Base-by-base conservation (phyloP, 2,113 vertebrate genomes). In the Forbesichthys papilliferus region DNA sequence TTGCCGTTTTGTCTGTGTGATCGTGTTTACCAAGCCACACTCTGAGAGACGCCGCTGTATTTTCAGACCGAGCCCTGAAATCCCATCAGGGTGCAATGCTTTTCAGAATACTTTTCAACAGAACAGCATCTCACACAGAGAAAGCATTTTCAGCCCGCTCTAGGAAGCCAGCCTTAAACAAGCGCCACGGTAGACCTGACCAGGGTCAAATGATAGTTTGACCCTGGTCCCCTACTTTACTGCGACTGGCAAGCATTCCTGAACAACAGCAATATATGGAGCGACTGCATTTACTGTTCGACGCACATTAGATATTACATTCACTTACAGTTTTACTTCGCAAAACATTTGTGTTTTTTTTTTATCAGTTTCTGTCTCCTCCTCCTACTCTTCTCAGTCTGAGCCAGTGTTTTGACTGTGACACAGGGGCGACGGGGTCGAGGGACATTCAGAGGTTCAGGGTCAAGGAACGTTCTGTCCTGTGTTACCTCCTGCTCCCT, bases 21-120 rank as follows among this genome's bases (percentile, higher is more conserved):
- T 68, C 69, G 80, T 86, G 84, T 88, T 85, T 83, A 79, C 81
- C 53, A 71, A 80, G 75, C 64, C 49, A 69, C 61, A 68, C 48
- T 73, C 27, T 42, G 36, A 42, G 36, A 42, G 5, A 8, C 7
- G 5, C 5, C 36, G 36, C 36, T 6, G 36, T 42, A 42, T 42
- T 42, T 42, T 42, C 36, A 42, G 36, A 8, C 36, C 7, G 36
- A 42, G 4, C 36, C 36, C 7, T 42, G 36, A 42, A 8, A 42
- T 42, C 27, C 2, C 27, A 27, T 27, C 27, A 27, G 27, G 27
- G 27, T 27, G 27, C 27, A 27, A 27, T 27, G 27, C 27, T 3
- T 27, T 27, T 27, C 27, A 27, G 27, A 27, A 27, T 27, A 27
- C 27, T 27, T 27, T 27, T 27, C 27, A 27, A 27, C 27, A 27